phyloP scores from a whole-genome alignment of 2,113 vertebrate genomes.

The Chamaetylas fuelleborni region DNA sequence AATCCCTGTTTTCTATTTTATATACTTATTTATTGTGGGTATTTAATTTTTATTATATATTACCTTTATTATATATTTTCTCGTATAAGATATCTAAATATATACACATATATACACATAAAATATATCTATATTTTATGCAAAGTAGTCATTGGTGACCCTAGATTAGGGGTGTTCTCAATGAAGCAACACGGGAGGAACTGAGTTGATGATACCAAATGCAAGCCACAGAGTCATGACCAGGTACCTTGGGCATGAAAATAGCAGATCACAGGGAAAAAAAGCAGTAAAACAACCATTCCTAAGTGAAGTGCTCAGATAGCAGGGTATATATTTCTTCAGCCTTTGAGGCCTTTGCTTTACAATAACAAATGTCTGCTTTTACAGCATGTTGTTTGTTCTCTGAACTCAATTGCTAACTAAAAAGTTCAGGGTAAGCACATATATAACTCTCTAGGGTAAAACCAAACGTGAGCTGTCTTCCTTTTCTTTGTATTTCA shows the following conservation, averaged over 20 bases:
- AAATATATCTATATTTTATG: not conserved
- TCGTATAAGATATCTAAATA: not conserved
- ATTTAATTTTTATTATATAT: not conserved
- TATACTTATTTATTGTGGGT: not conserved
- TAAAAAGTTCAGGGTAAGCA: not conserved
- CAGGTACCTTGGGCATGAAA: not conserved
- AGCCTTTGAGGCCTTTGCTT: not conserved
- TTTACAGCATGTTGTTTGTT: not conserved
- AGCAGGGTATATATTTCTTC: not conserved
- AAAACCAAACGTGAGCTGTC: not conserved
- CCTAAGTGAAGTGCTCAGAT: not conserved
- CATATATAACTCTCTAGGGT: not conserved
- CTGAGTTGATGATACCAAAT: not conserved
- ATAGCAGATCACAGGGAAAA: not conserved
- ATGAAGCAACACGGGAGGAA: not conserved
- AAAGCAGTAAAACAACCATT: not conserved
- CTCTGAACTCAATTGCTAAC: not conserved
- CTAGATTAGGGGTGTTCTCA: not conserved
- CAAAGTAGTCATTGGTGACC: not conserved
- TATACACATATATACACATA: too few relatives aligned
- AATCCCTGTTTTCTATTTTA: not conserved
- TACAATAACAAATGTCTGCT: not conserved
- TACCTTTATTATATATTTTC: not conserved
- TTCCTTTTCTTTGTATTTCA: not conserved
- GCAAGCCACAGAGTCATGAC: not conserved